Conservation (phyloP, 2,888 invertebrate genomes). For the Synanthedon vespiformis region DNA sequence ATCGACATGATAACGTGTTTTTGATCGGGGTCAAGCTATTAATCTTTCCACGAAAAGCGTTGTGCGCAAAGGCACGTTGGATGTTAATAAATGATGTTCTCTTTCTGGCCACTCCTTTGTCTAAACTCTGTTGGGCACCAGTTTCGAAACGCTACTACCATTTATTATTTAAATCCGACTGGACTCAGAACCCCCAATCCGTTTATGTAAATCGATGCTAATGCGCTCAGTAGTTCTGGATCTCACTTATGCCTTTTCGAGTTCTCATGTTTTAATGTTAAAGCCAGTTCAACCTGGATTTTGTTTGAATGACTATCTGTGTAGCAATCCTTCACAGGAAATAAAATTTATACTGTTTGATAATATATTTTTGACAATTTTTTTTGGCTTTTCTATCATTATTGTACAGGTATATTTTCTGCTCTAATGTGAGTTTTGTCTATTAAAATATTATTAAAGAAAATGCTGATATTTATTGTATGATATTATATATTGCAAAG, state of each 20-base stretch:
- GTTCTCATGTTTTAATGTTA: neutral
- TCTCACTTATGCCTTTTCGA: neutral
- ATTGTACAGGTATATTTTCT: neutral
- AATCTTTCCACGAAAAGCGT: conserved; percentile 30
- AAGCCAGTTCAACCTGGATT: too few species aligned
- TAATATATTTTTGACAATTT: neutral
- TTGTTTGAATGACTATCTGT: too few species aligned
- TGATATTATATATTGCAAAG: too few species aligned
- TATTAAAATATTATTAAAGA: too few species aligned
- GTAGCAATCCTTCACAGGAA: too few species aligned
- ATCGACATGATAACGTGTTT: conserved; percentile 3
- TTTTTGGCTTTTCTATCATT: neutral
- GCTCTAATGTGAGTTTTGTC: neutral
- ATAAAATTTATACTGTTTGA: too few species aligned
- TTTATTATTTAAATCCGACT: conserved; percentile 49
- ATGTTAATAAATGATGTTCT: conserved; percentile 35
- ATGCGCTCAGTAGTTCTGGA: conserved; percentile 29
- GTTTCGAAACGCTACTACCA: conserved; percentile 24
- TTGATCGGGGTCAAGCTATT: conserved; percentile 34
- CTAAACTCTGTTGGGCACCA: conserved; percentile 6
- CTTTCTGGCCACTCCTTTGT: conserved; percentile 21
- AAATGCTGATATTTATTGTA: too few species aligned
- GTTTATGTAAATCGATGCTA: conserved; percentile 55
- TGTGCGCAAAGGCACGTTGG: conserved; percentile 18
- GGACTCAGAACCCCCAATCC: conserved; percentile 42